Evolutionary conservation across 1,140 invertebrate species (phyloP), one percentile per base, ranked within the genome.

Genomic region (Galleria mellonella): DNA sequence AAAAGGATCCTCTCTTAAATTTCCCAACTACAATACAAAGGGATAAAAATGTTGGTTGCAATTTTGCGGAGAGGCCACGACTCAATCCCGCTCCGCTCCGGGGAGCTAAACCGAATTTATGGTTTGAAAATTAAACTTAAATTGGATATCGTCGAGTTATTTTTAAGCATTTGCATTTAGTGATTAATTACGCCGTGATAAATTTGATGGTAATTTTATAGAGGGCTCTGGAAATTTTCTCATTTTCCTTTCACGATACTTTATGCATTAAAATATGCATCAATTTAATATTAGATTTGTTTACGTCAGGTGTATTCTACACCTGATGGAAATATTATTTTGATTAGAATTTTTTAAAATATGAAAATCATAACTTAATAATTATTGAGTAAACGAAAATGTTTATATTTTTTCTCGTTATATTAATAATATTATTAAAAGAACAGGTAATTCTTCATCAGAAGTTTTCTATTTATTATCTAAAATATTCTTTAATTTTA

Each of bases 41-140:
- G 70, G 74, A 77, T 79, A 79, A 83, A 82, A 83, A 75, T 75
- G 68, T 69, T 72, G 54, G 49, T 36, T 73, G 72, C 76, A 81
- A 84, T 83, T 76, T 74, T 63, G 62, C 63, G 62, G 63, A 55
- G 64, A 73, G 64, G 62, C 64, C 54, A 33, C 54, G 68, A 68
- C 64, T 71, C 74, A 75, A 70, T 73, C 68, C 67, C 54, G 61
- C 60, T 55, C 54, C 71, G 66, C 72, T 65, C 60, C 65, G 70
- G 72, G 72, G 67, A 78, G 72, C 74, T 71, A 84, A 82, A 84
- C 75, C 65, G 71, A 82, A 82, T 84, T 84, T 84, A 74, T 75
- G 72, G 55, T 75, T 74, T 62, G 67, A 81, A 84, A 82, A 82
- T 84, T 81, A 82, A 84, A 84, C 70, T 76, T 73, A 84, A 82